phyloP scores from a whole-genome alignment of 2,888 invertebrate species.

The Hirtodrosophila cameraria region DNA sequence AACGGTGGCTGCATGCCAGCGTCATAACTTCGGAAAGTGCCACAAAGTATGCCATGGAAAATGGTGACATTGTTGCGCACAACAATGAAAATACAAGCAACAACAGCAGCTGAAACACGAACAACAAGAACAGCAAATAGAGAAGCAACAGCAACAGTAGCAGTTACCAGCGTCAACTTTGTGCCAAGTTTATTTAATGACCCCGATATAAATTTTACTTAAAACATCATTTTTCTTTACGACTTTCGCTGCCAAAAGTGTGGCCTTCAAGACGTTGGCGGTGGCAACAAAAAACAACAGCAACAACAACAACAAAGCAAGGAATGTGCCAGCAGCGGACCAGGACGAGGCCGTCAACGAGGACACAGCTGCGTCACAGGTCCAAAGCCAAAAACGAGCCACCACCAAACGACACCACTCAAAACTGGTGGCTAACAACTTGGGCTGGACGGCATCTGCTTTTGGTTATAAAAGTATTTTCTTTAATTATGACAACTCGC shows the following conservation, averaged over 20 bases:
- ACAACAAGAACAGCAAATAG: constrained; percentile 20
- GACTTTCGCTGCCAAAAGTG: constrained; percentile 69
- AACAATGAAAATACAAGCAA: no score
- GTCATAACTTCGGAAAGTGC: constrained; percentile 65
- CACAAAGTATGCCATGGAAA: constrained; percentile 74
- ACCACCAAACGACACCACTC: constrained; percentile 4
- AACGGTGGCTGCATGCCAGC: constrained; percentile 15
- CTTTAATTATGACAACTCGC: constrained; percentile 56
- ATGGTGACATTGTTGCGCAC: constrained; percentile 70
- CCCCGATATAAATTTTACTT: constrained; percentile 78
- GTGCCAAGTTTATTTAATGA: constrained; percentile 78
- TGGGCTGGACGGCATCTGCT: constrained; percentile 43
- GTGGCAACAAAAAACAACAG: constrained; percentile 32
- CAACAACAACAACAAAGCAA: constrained; percentile 24
- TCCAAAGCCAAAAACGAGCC: constrained; percentile 12
- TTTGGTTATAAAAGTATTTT: constrained; percentile 57
- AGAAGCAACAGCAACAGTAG: constrained; percentile 26
- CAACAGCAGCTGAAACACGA: constrained; percentile 8
- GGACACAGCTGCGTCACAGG: constrained; percentile 44
- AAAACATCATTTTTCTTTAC: constrained; percentile 78
- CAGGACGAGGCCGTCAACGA: constrained; percentile 29
- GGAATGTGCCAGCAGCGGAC: constrained; percentile 13
- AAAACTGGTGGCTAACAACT: constrained; percentile 15
- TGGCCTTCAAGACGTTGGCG: constrained; percentile 42
- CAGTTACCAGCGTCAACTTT: constrained; percentile 67